Evolutionary conservation across 2,113 vertebrate genomes (phyloP).

Genomic region (Sisor rabdophorus): DNA sequence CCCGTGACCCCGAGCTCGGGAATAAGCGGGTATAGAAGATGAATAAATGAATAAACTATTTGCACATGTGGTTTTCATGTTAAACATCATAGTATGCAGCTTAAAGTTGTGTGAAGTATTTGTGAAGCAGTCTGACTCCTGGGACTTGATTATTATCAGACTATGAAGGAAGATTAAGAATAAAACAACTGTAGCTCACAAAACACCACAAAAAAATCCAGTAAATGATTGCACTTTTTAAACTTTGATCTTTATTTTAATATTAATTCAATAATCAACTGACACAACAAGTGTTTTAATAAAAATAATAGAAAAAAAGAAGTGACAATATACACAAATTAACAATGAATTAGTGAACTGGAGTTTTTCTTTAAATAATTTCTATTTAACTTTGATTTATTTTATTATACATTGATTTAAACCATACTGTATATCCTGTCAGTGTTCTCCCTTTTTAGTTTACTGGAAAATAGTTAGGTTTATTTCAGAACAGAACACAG

Average conservation of each 20-base stretch:
- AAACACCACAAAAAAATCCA: slow-evolving; percentile 23
- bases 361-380: neutral
- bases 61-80: neutral
- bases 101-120: neutral
- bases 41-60: too few species aligned
- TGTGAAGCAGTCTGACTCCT: neutral
- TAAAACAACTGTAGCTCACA: neutral
- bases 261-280: slow-evolving; percentile 43
- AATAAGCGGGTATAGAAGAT: too few species aligned
- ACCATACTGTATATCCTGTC: slow-evolving; percentile 2
- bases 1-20: too few species aligned
- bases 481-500: neutral
- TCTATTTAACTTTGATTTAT: neutral
- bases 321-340: slow-evolving; percentile 52
- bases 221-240: slow-evolving; percentile 5
- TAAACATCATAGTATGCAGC: neutral
- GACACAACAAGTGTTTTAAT: slow-evolving; percentile 53
- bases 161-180: neutral
- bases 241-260: slow-evolving; percentile 67
- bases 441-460: slow-evolving; percentile 4
- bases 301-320: slow-evolving; percentile 53
- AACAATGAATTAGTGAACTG: slow-evolving; percentile 40
- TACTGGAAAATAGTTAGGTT: slow-evolving; percentile 31
- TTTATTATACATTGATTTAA: neutral
- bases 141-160: neutral